Evolutionary conservation across 2,113 vertebrate species (phyloP), one percentile per base, ranked within the genome.

Genomic region (Aptenodytes patagonicus): DNA sequence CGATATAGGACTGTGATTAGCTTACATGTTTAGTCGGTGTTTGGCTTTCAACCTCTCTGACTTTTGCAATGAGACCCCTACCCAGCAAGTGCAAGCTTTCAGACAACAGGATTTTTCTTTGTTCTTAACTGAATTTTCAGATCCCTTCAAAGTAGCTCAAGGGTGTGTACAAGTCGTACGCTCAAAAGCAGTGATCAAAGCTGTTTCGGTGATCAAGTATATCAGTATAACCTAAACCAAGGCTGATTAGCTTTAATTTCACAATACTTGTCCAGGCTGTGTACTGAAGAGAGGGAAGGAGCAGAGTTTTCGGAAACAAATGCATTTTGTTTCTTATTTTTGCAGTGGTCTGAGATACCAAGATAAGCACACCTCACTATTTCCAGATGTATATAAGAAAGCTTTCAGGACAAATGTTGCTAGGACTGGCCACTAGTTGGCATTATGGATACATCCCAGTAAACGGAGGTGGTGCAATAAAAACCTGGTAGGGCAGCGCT

Each of bases 361-460:
- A 72, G 54, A 38, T 19, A 79, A 78, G 46, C 21, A 26, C 36
- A 17, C 22, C 40, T 85, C 26, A 2, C 20, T 34, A 7, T 36
- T 60, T 66, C 10, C 42, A 80, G 78, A 9, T 31, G 62, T 9
- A 6, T 2, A 1, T 6, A 6, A 31, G 42, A 29, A 15, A 57
- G 24, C 5, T 81, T 94, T 73, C 32, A 17, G 85, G 85, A 40
- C 29, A 57, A 78, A 76, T 31, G 47, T 19, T 92, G 75, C 79
- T 81, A 36, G 55, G 38, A 6, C 7, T 9, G 61, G 91, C 92
- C 94, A 4, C 96, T 97, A 96, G 95, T 42, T 84, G 97, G 93
- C 96, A 97, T 95, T 86, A 93, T 76, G 90, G 94, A 88, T 78
- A 40, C 88, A 75, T 26, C 29, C 51, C 66, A 34, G 84, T 5